Percentiles rank a stretch among this genome's conserved stretches.
Evolutionary conservation across 2,888 invertebrate species (phyloP).

Genomic region (Melanophora roralis): DNA sequence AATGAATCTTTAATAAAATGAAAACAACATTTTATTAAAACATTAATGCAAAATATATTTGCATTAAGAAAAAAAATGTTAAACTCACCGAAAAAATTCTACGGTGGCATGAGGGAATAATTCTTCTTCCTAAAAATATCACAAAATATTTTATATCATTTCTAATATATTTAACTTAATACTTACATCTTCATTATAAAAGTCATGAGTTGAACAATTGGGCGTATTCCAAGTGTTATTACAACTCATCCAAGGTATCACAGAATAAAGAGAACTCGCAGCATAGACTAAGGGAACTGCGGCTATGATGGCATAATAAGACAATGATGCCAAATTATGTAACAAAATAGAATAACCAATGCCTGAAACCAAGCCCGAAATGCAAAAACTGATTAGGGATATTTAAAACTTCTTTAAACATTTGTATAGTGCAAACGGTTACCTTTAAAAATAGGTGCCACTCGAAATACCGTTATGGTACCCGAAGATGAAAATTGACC

Average conservation of each 20-base stretch:
- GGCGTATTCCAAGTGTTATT: conserved; percentile 88
- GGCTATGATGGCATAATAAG: conserved; percentile 90
- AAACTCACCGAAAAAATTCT: conserved; percentile 73
- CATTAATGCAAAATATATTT: neutral
- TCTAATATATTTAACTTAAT: neutral
- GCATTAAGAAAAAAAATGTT: neutral
- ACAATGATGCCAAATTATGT: conserved; percentile 87
- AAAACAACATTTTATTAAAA: neutral
- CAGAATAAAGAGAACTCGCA: conserved; percentile 82
- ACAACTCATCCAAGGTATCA: conserved; percentile 88
- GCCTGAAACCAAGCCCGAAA: conserved; percentile 64
- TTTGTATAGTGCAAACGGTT: conserved; percentile 41
- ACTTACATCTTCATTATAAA: conserved; percentile 69
- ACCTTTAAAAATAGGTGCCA: conserved; percentile 93
- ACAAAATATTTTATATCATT: neutral
- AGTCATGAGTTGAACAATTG: conserved; percentile 70
- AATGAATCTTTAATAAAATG: conserved; percentile 64
- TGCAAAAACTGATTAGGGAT: neutral
- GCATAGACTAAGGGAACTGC: conserved; percentile 91
- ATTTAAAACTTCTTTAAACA: too few species aligned
- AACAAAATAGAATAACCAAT: conserved; percentile 85
- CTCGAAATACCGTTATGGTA: conserved; percentile 88
- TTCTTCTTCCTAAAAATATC: conserved; percentile 58
- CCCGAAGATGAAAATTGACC: conserved; percentile 91
- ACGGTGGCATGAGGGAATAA: conserved; percentile 71